Percentiles rank a stretch among this genome's conserved stretches.
These are phyloP conservation scores for Ypsolopha sequella DNA, from an alignment of 2,888 invertebrate species.

Conservation along the genomic window DNA sequence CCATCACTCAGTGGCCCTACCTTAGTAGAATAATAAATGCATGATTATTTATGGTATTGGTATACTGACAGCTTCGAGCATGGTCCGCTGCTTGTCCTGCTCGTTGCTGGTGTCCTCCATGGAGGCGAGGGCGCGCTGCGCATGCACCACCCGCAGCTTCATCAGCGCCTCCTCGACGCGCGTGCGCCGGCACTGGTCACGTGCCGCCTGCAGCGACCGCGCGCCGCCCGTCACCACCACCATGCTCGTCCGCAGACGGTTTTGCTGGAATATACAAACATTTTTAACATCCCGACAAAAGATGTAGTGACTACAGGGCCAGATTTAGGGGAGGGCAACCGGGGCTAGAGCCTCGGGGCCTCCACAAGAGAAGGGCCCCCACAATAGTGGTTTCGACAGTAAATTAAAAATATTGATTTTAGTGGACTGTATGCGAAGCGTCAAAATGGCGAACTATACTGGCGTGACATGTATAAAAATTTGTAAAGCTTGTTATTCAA, in stretches of 20 bases:
- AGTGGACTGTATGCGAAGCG: too few species aligned
- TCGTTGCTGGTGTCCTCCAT: constrained; percentile 75
- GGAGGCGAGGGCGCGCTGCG: constrained; percentile 73
- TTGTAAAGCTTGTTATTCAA: too few species aligned
- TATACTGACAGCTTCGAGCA: constrained; percentile 75
- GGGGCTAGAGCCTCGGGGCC: too few species aligned
- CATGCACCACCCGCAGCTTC: constrained; percentile 75
- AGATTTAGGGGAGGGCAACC: too few species aligned
- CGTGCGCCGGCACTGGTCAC: constrained; percentile 36
- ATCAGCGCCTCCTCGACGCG: constrained; percentile 74
- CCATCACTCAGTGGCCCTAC: too few species aligned
- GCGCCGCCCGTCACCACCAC: constrained; percentile 50
- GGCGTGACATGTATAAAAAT: too few species aligned
- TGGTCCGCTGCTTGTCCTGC: constrained; percentile 77
- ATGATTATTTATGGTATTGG: too few species aligned
- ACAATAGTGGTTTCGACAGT: too few species aligned
- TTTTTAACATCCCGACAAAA: not conserved
- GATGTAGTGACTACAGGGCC: not conserved
- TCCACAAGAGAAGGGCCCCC: too few species aligned
- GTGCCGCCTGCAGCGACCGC: constrained; percentile 29
- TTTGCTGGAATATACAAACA: constrained; percentile 32
- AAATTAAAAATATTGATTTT: too few species aligned
- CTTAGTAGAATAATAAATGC: too few species aligned
- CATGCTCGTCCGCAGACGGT: constrained; percentile 41
- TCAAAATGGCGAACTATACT: too few species aligned